These are phyloP conservation scores for Oreochromis niloticus DNA, from an alignment of 2,113 vertebrate genomes.

Conservation along the genomic window DNA sequence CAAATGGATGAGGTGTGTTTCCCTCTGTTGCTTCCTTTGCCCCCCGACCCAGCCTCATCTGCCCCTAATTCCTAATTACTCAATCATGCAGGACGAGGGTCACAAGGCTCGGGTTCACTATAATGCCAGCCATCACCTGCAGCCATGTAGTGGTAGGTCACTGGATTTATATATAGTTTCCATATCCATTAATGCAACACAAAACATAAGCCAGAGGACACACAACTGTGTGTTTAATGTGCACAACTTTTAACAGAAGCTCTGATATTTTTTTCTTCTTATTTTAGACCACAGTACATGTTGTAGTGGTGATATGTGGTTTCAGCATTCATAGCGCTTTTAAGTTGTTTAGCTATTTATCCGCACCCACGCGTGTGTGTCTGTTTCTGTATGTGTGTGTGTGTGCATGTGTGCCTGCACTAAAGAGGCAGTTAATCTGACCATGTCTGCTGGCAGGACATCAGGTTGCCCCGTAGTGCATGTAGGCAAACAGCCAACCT, in stretches of 20 bases:
- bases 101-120: background rate
- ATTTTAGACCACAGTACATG: background rate
- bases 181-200: background rate
- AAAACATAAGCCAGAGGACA: background rate
- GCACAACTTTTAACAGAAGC: background rate
- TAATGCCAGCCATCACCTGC: conserved; percentile 22
- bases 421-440: conserved; percentile 53
- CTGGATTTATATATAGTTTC: background rate
- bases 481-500: conserved; percentile 38
- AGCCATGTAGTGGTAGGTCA: background rate
- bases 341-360: background rate
- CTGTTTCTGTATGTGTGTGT: background rate
- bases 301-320: background rate
- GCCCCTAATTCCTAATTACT: conserved; percentile 30
- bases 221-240: background rate
- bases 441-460: conserved; percentile 50
- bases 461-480: conserved; percentile 31
- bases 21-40: background rate
- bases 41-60: background rate
- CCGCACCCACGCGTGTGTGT: background rate
- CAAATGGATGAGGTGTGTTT: background rate
- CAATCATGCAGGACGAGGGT: conserved; percentile 1
- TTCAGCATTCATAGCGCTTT: background rate
- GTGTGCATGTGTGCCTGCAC: background rate
- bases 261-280: background rate